Conservation (phyloP, 2,113 vertebrate species). For the Oceanodroma tethys region DNA sequence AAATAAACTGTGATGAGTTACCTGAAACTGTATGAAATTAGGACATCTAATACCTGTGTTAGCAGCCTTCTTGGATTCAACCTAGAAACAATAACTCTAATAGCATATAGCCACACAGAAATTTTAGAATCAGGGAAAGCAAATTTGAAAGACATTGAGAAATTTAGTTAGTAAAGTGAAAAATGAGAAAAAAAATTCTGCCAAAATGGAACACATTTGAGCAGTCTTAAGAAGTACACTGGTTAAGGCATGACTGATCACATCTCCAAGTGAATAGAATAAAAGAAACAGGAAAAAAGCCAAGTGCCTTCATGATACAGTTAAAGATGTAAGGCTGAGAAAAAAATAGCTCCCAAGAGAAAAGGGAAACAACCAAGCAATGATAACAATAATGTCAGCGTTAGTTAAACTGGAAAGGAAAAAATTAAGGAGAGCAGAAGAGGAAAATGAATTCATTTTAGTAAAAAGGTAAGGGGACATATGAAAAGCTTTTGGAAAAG, state of each 20-base stretch:
- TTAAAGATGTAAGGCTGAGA: background rate
- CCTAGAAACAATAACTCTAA: background rate
- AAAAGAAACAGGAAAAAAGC: background rate
- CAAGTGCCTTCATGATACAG: background rate
- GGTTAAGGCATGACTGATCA: conserved; percentile 22
- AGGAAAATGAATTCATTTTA: background rate
- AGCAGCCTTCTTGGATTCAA: background rate
- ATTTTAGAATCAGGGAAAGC: background rate
- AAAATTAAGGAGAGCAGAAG: background rate
- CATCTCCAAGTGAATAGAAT: conserved; percentile 4
- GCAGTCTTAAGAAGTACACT: background rate
- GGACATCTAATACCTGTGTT: background rate
- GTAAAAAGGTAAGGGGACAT: background rate
- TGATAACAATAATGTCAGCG: background rate
- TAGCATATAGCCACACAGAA: background rate
- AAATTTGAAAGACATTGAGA: background rate
- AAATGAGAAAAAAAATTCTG: background rate
- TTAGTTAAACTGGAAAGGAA: background rate
- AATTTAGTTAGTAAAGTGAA: background rate
- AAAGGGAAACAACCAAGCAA: background rate
- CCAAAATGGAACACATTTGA: background rate
- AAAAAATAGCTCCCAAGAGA: background rate
- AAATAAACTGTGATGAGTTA: background rate
- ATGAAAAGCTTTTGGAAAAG: background rate
- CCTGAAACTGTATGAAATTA: background rate